These are phyloP conservation scores for Gavialis gangeticus DNA, from an alignment of 2,113 vertebrate genomes.

Conservation along the genomic window DNA sequence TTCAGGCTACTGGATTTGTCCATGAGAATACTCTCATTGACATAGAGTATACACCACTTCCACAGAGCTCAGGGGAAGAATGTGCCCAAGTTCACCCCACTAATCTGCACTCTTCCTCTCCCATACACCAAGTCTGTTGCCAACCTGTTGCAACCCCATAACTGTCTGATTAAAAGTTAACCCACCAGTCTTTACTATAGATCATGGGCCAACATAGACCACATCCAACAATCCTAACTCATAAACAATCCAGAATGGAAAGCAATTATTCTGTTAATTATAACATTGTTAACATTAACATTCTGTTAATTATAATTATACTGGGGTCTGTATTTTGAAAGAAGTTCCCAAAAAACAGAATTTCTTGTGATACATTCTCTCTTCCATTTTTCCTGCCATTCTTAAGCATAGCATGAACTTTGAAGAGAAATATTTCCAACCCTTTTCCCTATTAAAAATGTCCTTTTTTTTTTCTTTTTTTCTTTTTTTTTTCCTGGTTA, in stretches of 20 bases:
- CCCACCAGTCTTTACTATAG: background rate
- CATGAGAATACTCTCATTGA: too few relatives aligned
- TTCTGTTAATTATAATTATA: background rate
- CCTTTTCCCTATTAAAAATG: background rate
- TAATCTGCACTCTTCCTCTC: too few relatives aligned
- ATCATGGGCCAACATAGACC: rapidly evolving
- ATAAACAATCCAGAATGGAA: background rate
- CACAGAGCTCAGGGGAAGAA: too few relatives aligned
- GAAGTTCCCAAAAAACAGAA: background rate
- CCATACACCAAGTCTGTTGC: too few relatives aligned
- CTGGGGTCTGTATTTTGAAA: background rate
- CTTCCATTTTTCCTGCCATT: background rate
- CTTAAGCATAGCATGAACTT: background rate
- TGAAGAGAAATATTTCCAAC: conserved; percentile 11
- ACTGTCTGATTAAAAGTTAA: background rate
- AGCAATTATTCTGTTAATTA: background rate
- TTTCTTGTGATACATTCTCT: background rate
- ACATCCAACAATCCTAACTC: background rate
- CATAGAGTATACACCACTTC: too few relatives aligned
- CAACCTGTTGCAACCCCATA: background rate
- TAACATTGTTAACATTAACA: rapidly evolving
- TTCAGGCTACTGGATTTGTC: too few relatives aligned
- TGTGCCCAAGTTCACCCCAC: too few relatives aligned
- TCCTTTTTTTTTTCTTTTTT: background rate
- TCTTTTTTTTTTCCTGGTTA: background rate